Evolutionary conservation across 1,140 invertebrate genomes (phyloP).

Genomic region (Polyergus mexicanus): DNA sequence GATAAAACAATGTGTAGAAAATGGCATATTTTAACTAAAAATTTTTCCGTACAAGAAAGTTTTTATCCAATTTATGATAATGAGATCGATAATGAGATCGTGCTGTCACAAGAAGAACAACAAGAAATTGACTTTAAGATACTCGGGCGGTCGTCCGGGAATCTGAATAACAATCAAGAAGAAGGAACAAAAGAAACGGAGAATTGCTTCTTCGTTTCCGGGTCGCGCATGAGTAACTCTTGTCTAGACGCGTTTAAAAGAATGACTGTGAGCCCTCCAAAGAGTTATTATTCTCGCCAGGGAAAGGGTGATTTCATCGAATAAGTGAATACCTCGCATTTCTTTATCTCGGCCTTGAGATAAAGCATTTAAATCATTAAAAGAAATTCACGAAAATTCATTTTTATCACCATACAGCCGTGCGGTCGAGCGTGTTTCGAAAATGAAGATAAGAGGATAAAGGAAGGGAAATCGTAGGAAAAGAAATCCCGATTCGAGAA

Average conservation of each 20-base stretch:
- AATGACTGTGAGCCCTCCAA: not conserved
- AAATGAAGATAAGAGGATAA: conserved; percentile 61
- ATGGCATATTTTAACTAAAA: not conserved
- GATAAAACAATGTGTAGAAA: not conserved
- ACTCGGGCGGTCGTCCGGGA: not conserved
- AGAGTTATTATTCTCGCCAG: conserved; percentile 27
- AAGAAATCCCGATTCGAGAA: conserved; percentile 27
- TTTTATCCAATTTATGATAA: conserved; percentile 15
- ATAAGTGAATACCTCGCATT: conserved; percentile 47
- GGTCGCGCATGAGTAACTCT: conserved; percentile 39
- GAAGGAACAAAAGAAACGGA: conserved; percentile 13
- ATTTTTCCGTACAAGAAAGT: not conserved
- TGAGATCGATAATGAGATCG: conserved; percentile 22
- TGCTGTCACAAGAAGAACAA: not conserved
- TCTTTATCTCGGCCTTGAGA: conserved; percentile 11
- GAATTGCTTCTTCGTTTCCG: conserved; percentile 42
- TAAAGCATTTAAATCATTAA: conserved; percentile 64
- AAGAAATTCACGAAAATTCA: conserved; percentile 71
- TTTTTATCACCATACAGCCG: conserved; percentile 56
- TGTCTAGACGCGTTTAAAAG: conserved; percentile 28
- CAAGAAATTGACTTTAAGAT: conserved; percentile 23
- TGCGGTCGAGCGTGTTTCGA: conserved; percentile 44
- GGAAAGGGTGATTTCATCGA: conserved; percentile 42
- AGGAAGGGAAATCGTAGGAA: conserved; percentile 12
- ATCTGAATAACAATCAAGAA: conserved; percentile 46